phyloP scores from a whole-genome alignment of 2,888 invertebrate species.

The Drosophila pseudotakahashii region DNA sequence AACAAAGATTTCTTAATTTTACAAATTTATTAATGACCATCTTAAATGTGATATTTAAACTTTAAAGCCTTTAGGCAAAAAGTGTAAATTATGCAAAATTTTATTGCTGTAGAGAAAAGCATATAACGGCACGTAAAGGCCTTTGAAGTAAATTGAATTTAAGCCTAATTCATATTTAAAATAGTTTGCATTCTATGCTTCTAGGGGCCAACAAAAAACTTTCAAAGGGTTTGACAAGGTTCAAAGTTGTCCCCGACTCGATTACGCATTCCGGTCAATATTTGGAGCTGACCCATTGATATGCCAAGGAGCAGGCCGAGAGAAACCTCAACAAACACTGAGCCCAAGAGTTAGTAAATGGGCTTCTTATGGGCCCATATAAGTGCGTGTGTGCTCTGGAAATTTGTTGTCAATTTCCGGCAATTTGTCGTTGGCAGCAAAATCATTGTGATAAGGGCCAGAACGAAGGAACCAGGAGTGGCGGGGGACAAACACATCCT shows the following conservation, averaged over 20 bases:
- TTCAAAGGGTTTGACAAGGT: slow-evolving; percentile 35
- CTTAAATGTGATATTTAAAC: neutral
- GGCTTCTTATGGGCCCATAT: slow-evolving; percentile 21
- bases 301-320: slow-evolving; percentile 53
- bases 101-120: neutral
- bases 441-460: slow-evolving; percentile 46
- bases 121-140: neutral
- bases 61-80: neutral
- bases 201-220: slow-evolving; percentile 14
- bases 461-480: neutral
- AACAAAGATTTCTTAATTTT: neutral
- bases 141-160: slow-evolving; percentile 22
- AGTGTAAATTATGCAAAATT: slow-evolving; percentile 4
- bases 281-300: slow-evolving; percentile 49
- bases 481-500: slow-evolving; percentile 47
- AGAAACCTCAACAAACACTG: slow-evolving; percentile 58
- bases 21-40: neutral
- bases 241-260: slow-evolving; percentile 23
- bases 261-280: slow-evolving; percentile 42
- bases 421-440: slow-evolving; percentile 66
- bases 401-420: slow-evolving; percentile 81
- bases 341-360: slow-evolving; percentile 42
- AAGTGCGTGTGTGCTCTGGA: slow-evolving; percentile 36
- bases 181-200: slow-evolving; percentile 28
- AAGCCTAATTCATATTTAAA: slow-evolving; percentile 27